Evolutionary conservation across 1,140 invertebrate genomes (phyloP).

Genomic region (Drosophila tsacasi): DNA sequence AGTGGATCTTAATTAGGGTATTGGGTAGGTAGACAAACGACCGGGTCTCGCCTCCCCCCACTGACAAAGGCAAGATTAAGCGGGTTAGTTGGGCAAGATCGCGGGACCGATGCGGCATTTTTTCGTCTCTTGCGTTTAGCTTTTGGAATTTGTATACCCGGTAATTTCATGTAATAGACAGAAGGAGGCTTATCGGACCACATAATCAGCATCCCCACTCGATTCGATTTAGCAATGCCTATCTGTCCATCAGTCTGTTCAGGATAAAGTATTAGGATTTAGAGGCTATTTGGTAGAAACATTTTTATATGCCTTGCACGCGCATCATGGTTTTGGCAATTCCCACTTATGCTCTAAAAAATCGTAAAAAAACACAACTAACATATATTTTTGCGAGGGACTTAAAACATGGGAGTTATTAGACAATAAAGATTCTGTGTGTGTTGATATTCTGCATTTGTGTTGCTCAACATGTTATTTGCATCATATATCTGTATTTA

Average conservation of each 20-base stretch:
- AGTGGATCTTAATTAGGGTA: conserved; percentile 43
- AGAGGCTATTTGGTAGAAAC: no score
- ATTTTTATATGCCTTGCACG: no score
- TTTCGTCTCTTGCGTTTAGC: not conserved
- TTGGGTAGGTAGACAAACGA: conserved; percentile 1
- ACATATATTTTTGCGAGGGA: no score
- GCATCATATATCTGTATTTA: no score
- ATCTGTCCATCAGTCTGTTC: not conserved
- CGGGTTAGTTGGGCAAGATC: conserved; percentile 27
- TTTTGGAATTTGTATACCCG: not conserved
- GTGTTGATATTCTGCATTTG: no score
- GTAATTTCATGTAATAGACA: not conserved
- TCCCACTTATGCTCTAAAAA: no score
- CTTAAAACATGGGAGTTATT: no score
- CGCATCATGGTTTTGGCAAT: no score
- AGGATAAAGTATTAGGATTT: not conserved
- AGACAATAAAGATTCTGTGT: no score
- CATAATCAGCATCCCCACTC: not conserved
- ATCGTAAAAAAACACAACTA: no score
- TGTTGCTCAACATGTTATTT: no score
- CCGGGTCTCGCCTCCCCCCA: not conserved
- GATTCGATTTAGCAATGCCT: not conserved
- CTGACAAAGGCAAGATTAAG: conserved; percentile 11
- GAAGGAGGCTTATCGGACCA: not conserved
- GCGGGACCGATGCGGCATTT: not conserved